Base-by-base conservation (phyloP, 2,797 vertebrate species). In the Anniella stebbinsi region DNA sequence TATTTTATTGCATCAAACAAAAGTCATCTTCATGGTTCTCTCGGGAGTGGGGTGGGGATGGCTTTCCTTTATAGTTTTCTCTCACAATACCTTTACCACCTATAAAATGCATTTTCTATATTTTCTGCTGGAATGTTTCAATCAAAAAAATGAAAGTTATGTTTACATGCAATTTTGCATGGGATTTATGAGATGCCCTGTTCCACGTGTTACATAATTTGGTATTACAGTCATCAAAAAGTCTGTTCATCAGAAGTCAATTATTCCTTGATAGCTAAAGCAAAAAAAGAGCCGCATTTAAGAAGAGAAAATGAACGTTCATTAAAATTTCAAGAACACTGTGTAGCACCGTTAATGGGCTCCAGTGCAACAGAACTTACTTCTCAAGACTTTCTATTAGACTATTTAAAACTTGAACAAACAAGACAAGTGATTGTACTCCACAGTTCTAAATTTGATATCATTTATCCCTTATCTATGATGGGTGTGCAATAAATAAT, bases 291-390 rank as follows among this genome's bases (percentile, higher is more conserved):
- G 1, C 7, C 13, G 36, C 66, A 2, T 38, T 80, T 66, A 33
- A 84, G 87, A 80, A 81, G 73, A 88, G 57, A 76, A 45, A 41
- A 66, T 63, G 84, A 88, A 81, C n/a, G 13, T 45, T 82, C 60
- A 80, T 88, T 88, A 78, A 77, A n/a, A 81, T 86, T 90, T 90
- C 33, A 86, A 86, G 23, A 92, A 69, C 45, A 57, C 30, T n/a
- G 28, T 60, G 57, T 70, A 38, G 70, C 45, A 72, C 66, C 51
- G 90, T 77, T 90, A 81, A 86, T 51, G 48, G 69, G 57, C 66
- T 86, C 41, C 30, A 86, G 28, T 38, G 77, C 48, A 67, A 84
- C 7, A 88, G 69, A 67, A 84, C 78, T 48, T 60, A 51, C 7
- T 86, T 75, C 28, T 76, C 57, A 72, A 63, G 21, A 84, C 69